phyloP scores from a whole-genome alignment of 1,140 invertebrate species.

The Drosophila malerkotliana region DNA sequence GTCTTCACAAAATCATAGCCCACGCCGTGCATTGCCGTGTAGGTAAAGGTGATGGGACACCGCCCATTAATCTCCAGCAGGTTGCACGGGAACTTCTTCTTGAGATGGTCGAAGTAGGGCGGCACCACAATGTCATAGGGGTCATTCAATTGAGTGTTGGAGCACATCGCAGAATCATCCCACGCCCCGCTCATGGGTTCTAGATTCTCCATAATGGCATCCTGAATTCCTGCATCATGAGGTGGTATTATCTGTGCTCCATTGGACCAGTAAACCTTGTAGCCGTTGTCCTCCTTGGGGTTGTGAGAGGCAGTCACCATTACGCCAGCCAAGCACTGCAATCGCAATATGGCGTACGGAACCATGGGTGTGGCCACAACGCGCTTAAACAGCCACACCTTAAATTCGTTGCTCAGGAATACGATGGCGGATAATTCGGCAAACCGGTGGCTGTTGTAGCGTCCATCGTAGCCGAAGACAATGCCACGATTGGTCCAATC shows the following conservation, averaged over 20 bases:
- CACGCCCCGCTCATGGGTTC: conserved; percentile 82
- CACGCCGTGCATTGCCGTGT: conserved; percentile 99
- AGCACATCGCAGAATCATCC: conserved; percentile 37
- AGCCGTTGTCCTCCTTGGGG: conserved; percentile 99
- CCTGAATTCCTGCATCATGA: conserved; percentile 94
- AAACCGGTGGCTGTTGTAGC: conserved; percentile 97
- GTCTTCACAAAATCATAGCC: conserved; percentile 92
- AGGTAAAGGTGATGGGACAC: conserved; percentile 84
- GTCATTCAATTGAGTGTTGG: conserved; percentile 26
- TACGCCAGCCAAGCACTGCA: conserved; percentile 91
- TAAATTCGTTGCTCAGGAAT: conserved; percentile 91
- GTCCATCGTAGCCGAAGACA: conserved; percentile 97
- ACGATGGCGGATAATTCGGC: conserved; percentile 94
- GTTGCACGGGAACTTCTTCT: conserved; percentile 27
- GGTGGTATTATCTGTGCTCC: conserved; percentile 98
- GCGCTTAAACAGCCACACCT: conserved; percentile 92
- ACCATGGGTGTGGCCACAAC: conserved; percentile 97
- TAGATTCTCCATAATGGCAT: conserved; percentile 91
- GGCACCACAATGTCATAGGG: conserved; percentile 52
- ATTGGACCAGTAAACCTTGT: conserved; percentile 98
- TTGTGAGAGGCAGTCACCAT: conserved; percentile 99
- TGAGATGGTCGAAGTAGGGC: conserved; percentile 40
- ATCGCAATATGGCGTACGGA: conserved; percentile 90
- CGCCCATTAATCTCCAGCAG: conserved; percentile 28
- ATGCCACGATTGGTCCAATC: conserved; percentile 88